Evolutionary conservation across 2,888 invertebrate genomes (phyloP), one percentile per base, ranked within the genome.

Genomic region (Lacanobia wlatinum): DNA sequence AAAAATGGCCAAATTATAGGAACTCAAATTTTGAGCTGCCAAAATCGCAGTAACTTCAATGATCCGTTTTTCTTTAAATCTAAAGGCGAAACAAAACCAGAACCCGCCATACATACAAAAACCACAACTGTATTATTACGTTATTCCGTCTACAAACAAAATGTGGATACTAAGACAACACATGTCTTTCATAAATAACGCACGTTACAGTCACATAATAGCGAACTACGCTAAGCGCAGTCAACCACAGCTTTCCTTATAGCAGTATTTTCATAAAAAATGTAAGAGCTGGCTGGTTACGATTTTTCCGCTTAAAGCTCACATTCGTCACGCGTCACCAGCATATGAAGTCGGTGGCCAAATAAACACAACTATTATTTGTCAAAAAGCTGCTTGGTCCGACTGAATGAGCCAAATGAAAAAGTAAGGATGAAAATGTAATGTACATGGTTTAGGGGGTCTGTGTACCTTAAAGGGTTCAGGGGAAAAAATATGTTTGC

Each of bases 261-360:
- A 70, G 80, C 72, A 70, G 85, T 79, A 87, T 87, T 89, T 88
- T 88, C 81, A 87, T 90, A 87, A 88, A 86, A 88, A 84, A 87
- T 84, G 84, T 83, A 86, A 87, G 87, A 85, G 86, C 87, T 85
- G 78, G 80, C 87, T 85, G 86, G 78, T 72, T 83, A 79, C 84
- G 78, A 91, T 92, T 90, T 90, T 89, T 89, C 86, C 82, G 77
- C 76, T 81, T 83, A 82, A 86, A 83, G 82, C 89, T 76, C 73
- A 82, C 88, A 93, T 94, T 86, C 87, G 86, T 94, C 93, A 91
- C 82, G 82, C 87, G 89, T 89, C 90, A 87, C 76, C 84, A 76
- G 73, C 73, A 85, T 85, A 91, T 92, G 88, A 90, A 93, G 90
- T 91, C 90, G 84, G 78, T 63, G 84, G 84, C 82, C 87, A 87